A percentile compares a stretch with the other conserved stretches of the same genome.
phyloP scores from a whole-genome alignment of 2,888 invertebrate genomes.

The Acleris laterana region DNA sequence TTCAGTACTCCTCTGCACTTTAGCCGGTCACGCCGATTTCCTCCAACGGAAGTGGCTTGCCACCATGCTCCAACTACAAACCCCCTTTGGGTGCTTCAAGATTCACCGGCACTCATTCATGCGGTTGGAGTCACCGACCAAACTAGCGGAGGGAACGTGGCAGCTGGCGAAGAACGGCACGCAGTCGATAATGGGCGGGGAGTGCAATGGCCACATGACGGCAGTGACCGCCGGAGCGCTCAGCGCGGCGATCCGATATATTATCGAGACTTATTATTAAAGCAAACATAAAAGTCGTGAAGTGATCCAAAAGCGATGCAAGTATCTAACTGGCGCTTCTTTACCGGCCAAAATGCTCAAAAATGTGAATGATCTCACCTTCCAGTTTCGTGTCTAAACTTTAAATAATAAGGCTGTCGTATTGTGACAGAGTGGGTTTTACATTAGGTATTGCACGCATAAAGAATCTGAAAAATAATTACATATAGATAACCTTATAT shows the following conservation, averaged over 20 bases:
- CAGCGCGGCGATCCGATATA: slow-evolving; percentile 49
- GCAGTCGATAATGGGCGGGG: neutral
- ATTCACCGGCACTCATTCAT: neutral
- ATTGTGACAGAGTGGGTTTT: too few species aligned
- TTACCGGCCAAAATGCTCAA: too few species aligned
- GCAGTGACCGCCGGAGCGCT: slow-evolving; percentile 49
- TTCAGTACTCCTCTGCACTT: slow-evolving; percentile 43
- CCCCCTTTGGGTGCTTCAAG: slow-evolving; percentile 55
- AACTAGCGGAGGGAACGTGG: slow-evolving; percentile 24
- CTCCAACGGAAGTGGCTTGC: slow-evolving; percentile 52
- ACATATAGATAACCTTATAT: too few species aligned
- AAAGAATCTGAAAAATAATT: too few species aligned
- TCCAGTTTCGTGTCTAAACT: too few species aligned
- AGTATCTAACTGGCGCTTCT: too few species aligned
- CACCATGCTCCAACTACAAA: slow-evolving; percentile 48
- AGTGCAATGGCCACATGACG: slow-evolving; percentile 53
- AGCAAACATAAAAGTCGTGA: neutral
- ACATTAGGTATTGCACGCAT: too few species aligned
- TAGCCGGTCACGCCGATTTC: slow-evolving; percentile 56
- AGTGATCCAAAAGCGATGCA: too few species aligned
- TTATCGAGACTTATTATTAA: slow-evolving; percentile 46
- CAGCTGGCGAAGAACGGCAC: slow-evolving; percentile 22
- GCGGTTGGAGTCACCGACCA: neutral
- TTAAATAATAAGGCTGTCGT: too few species aligned
- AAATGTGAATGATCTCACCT: too few species aligned